Conservation (phyloP, 2,113 vertebrate species). For the Rattus rattus region DNA sequence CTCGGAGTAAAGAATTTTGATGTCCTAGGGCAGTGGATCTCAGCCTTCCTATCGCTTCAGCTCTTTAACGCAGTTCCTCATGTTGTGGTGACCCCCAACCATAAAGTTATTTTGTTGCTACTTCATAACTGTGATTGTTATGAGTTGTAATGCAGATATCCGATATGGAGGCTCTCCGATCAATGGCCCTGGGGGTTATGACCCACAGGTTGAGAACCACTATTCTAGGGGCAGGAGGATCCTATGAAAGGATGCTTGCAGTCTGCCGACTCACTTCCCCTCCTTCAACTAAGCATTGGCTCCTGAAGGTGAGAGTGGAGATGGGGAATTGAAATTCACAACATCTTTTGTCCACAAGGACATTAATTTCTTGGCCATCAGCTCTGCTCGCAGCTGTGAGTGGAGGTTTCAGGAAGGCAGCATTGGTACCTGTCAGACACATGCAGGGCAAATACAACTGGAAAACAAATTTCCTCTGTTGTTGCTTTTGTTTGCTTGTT, state of each 20-base stretch:
- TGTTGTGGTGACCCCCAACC: not conserved
- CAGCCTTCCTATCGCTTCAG: not conserved
- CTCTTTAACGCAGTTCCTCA: not conserved
- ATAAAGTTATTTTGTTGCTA: not conserved
- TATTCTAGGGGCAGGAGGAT: not conserved
- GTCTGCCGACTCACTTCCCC: not conserved
- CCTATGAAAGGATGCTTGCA: not conserved
- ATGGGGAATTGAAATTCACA: not conserved
- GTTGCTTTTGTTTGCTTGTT: not conserved
- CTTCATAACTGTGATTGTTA: not conserved
- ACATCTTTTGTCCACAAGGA: not conserved
- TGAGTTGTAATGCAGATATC: not conserved
- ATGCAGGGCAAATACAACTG: not conserved
- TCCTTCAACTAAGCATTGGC: not conserved
- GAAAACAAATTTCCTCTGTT: not conserved
- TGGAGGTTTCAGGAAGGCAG: not conserved
- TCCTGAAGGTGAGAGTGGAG: not conserved
- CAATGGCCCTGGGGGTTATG: not conserved
- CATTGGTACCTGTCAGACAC: not conserved
- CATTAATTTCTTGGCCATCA: not conserved
- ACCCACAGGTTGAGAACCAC: not conserved
- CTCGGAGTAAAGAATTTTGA: not conserved
- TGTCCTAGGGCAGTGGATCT: not conserved
- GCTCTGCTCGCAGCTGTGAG: conserved; percentile 4
- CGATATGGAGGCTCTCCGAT: not conserved